Evolutionary conservation across 2,888 invertebrate genomes (phyloP).

Genomic region (Lasioglossum malachurum): DNA sequence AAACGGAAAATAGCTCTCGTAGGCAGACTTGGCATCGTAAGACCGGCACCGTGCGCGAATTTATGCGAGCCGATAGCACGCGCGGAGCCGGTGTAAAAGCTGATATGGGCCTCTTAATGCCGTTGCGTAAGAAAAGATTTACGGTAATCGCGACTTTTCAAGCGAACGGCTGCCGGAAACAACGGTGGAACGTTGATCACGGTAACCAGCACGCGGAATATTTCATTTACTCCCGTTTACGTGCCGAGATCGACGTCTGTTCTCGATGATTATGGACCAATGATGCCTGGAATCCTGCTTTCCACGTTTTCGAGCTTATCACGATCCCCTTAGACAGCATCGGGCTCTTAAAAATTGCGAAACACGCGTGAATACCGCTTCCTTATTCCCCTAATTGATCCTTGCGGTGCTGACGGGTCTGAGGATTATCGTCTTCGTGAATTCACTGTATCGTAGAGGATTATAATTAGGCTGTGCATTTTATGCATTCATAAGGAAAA

Average conservation of each 20-base stretch:
- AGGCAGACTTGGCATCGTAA: neutral
- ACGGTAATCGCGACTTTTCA: conserved; percentile 34
- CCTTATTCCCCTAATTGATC: conserved; percentile 2
- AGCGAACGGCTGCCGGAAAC: conserved; percentile 41
- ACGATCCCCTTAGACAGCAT: neutral
- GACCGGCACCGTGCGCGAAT: conserved; percentile 23
- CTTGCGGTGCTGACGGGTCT: neutral
- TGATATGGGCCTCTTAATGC: conserved; percentile 36
- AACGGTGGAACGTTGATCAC: conserved; percentile 11
- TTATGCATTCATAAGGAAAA: too few relatives aligned
- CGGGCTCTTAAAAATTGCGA: neutral
- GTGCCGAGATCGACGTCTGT: neutral
- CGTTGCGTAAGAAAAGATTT: conserved; percentile 46
- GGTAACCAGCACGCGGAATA: conserved; percentile 6
- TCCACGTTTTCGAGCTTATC: neutral
- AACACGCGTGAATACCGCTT: conserved; percentile 24
- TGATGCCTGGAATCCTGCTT: conserved; percentile 26
- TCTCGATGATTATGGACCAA: conserved; percentile 10
- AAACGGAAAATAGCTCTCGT: neutral
- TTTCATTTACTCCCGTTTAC: conserved; percentile 39
- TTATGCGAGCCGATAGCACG: conserved; percentile 33
- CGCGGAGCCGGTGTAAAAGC: conserved; percentile 25
- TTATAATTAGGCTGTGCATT: neutral
- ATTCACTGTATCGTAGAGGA: neutral
- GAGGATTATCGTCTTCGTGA: neutral